Percentiles rank a stretch among this genome's conserved stretches.
Evolutionary conservation across 2,113 vertebrate genomes (phyloP).

Genomic region (Sporophila hypoxantha): DNA sequence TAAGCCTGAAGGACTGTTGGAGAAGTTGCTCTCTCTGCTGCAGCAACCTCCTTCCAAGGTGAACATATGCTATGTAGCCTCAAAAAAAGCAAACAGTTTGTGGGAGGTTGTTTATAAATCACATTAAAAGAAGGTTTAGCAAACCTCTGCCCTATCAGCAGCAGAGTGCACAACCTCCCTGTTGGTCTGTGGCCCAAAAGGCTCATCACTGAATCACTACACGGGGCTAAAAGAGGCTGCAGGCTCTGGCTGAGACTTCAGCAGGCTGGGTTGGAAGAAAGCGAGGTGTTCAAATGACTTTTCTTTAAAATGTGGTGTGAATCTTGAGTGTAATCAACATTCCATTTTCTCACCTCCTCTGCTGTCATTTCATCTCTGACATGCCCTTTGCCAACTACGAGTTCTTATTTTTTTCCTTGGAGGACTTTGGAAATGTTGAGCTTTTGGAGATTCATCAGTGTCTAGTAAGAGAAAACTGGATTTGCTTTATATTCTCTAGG

Average conservation of each 20-base stretch:
- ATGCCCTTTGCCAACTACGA: neutral
- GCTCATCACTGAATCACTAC: neutral
- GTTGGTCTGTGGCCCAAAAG: neutral
- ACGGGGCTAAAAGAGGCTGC: neutral
- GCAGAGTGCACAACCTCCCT: neutral
- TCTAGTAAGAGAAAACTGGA: neutral
- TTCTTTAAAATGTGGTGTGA: neutral
- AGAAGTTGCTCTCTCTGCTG: constrained; percentile 24
- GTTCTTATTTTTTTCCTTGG: neutral
- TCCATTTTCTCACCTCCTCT: neutral
- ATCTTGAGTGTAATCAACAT: neutral
- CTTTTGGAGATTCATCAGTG: neutral
- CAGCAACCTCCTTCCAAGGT: constrained; percentile 30
- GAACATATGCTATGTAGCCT: constrained; percentile 30
- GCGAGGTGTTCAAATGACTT: neutral
- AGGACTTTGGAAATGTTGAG: neutral
- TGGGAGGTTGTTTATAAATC: constrained; percentile 6
- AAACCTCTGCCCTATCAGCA: neutral
- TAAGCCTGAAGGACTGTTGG: neutral
- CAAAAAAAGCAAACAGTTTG: constrained; percentile 6
- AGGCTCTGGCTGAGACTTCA: neutral
- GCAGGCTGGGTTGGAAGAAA: neutral
- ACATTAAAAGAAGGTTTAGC: neutral
- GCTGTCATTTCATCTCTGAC: neutral
- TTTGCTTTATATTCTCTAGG: neutral